Evolutionary conservation across 1,140 invertebrate genomes (phyloP), one percentile per base, ranked within the genome.

Genomic region (Sinella curviseta): DNA sequence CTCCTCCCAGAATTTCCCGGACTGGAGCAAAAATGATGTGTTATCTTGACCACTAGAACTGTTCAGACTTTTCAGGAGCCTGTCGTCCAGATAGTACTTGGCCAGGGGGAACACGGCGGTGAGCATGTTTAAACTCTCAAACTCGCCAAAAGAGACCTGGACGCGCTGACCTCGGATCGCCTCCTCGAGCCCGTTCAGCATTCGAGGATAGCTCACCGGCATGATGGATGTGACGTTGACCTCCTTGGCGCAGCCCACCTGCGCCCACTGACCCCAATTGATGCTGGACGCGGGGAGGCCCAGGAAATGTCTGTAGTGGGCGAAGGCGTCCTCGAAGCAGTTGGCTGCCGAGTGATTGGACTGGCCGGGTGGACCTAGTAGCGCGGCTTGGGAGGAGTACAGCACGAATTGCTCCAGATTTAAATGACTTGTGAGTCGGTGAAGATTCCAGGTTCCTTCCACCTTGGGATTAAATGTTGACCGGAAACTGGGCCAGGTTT

Each of bases 261-360:
- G 39, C 8, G 39, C 39, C 39, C 65, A 70, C 26, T 30, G 65
- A 8, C 65, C 65, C 65, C 65, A 70, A n/a, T 70, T 70, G 65
- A 70, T 70, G 28, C 3, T 12, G 26, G 65, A 31, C 12, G 28
- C 65, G 12, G 65, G 30, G 31, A 70, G 65, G 4, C 65, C 65
- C 26, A 70, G 8, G 12, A 30, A 70, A 70, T 70, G 65, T 12
- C 65, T 2, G 30, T 31, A 70, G n/a, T 70, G 65, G 28, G n/a
- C 31, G 24, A 70, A 70, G 4, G 28, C 28, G 30, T 70, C 65
- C n/a, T 70, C 65, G 31, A 70, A 70, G 24, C 28, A 31, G 31
- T 70, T 70, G 4, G 16, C 65, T 1, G 65, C 65, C 4, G 26
- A 3, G n/a, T 70, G 65, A 33, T 70, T 70, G n/a, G 8, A 33